Conservation (phyloP, 2,888 invertebrate species). For the Meganola albula region DNA sequence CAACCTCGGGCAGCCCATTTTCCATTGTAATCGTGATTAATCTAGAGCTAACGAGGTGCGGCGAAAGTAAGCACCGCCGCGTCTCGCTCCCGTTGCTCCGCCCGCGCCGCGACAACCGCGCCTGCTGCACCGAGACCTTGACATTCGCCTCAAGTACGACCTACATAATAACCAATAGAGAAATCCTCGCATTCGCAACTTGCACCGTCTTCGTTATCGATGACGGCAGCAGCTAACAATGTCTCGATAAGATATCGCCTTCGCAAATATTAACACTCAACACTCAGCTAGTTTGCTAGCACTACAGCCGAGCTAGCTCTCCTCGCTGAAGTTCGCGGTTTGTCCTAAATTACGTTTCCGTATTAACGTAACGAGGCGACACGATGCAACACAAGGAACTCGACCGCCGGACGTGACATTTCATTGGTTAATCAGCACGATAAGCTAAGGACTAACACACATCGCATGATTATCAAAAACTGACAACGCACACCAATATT, state of each 20-base stretch:
- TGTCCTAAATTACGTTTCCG: conserved; percentile 55
- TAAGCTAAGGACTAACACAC: no score
- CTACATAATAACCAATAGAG: conserved; percentile 6
- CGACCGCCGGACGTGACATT: no score
- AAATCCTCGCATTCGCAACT: background rate
- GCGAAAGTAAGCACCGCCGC: conserved; percentile 42
- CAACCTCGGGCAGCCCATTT: conserved; percentile 22
- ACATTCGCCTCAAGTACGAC: conserved; percentile 19
- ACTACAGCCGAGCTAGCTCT: no score
- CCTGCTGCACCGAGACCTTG: conserved; percentile 14
- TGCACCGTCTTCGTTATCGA: background rate
- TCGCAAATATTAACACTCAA: no score
- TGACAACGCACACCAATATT: no score
- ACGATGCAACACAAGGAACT: no score
- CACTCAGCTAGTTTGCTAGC: no score
- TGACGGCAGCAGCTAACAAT: conserved; percentile 9
- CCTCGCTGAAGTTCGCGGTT: conserved; percentile 19
- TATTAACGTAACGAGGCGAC: conserved; percentile 37
- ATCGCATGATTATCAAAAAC: no score
- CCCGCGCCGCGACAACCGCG: conserved; percentile 6
- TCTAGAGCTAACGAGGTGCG: conserved; percentile 24
- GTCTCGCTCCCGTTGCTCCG: conserved; percentile 44
- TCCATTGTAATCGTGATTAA: conserved; percentile 29
- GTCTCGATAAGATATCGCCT: conserved; percentile 5
- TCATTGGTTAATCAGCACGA: no score